Evolutionary conservation across 2,888 invertebrate species (phyloP), one percentile per base, ranked within the genome.

Genomic region (Leptogaster cylindrica): DNA sequence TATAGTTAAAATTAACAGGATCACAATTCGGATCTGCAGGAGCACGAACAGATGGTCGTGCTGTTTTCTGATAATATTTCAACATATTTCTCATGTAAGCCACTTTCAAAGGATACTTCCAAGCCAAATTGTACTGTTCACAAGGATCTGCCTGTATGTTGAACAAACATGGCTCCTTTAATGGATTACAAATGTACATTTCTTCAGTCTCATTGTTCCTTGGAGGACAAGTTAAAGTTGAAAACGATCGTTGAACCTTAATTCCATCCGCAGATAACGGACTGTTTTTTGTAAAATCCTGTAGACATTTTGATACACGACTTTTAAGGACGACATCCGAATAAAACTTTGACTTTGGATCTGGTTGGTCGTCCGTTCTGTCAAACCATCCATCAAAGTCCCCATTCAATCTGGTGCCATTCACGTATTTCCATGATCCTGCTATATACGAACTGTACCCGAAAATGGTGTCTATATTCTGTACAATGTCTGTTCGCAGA

Each of bases 381-480:
- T 73, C 74, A 2, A 74, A 70, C 23, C 80, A 70, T n/a, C 73
- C 65, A 31, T 74, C 71, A 39, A 71, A 76, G 2, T 64, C 61
- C 0, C 78, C 78, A 10, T 75, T 65, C 1, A 71, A 6, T 0
- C 76, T 78, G 2, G 78, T 76, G 31, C 81, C 81, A 39, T 77
- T 79, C 0, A 81, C 71, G 55, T 77, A 77, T 65, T 81, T 81
- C 70, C 72, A 80, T 1, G 72, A 70, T 0, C 74, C 76, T 3
- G 71, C 69, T 65, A 75, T 73, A 18, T 76, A 72, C 0, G 80
- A 75, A 7, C 70, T 71, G 0, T 77, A 75, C 1, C 55, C 79
- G 83, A 31, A 82, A 78, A 74, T 82, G 79, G 88, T 87, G 74
- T 92, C 90, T 68, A 93, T 88, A 76, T 89, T 89, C 71, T 90